These are phyloP conservation scores for Polyommatus icarus DNA, from an alignment of 2,888 invertebrate species.

Conservation along the genomic window DNA sequence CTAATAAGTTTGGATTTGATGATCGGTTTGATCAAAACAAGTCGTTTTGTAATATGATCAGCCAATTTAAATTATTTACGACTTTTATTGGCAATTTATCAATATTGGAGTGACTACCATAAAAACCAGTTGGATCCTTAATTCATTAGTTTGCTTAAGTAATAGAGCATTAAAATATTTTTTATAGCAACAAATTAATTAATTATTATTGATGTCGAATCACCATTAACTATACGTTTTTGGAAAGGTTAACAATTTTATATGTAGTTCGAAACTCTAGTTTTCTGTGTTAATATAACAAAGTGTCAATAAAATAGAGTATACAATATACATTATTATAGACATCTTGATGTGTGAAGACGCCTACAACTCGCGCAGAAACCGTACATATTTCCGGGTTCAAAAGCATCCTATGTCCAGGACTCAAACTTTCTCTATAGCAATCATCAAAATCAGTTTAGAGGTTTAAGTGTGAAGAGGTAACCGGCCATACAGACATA, in stretches of 20 bases:
- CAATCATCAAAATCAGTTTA: too few species aligned
- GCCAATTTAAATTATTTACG: not conserved
- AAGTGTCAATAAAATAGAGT: too few species aligned
- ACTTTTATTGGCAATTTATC: slow-evolving; percentile 1
- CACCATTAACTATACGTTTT: too few species aligned
- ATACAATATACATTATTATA: too few species aligned
- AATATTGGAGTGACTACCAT: slow-evolving; percentile 5
- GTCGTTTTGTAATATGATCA: not conserved
- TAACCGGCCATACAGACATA: not conserved
- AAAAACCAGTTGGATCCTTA: not conserved
- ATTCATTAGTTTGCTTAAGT: slow-evolving; percentile 4
- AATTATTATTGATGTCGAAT: not conserved
- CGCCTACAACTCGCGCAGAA: too few species aligned
- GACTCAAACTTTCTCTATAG: not conserved
- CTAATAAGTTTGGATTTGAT: not conserved
- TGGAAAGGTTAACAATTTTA: too few species aligned
- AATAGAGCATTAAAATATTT: not conserved
- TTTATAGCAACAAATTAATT: not conserved
- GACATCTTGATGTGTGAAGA: too few species aligned
- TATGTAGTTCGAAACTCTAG: too few species aligned
- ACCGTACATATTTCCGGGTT: not conserved
- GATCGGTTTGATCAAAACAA: slow-evolving; percentile 8
- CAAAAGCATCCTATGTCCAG: too few species aligned
- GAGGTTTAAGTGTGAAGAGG: too few species aligned
- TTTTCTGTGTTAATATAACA: too few species aligned